Conservation (phyloP, 2,888 invertebrate genomes). For the Drosophila testacea region DNA sequence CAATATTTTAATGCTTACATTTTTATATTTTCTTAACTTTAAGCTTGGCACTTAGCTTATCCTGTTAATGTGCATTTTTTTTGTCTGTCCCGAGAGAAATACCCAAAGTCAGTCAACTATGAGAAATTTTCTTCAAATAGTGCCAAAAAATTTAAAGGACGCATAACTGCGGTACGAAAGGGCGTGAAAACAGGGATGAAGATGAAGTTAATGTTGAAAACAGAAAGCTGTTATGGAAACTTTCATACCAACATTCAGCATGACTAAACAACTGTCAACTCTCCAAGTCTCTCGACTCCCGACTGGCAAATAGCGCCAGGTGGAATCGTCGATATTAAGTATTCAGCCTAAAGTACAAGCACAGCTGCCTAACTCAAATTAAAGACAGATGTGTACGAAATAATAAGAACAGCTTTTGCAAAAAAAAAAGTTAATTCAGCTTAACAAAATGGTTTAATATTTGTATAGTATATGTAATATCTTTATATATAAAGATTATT, state of each 20-base stretch:
- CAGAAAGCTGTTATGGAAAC: conserved; percentile 26
- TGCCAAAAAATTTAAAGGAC: conserved; percentile 33
- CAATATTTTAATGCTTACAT: too few relatives aligned
- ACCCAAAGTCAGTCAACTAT: conserved; percentile 29
- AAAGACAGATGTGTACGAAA: too few relatives aligned
- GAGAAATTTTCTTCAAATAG: conserved; percentile 10
- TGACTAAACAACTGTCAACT: conserved; percentile 51
- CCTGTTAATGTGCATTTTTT: neutral
- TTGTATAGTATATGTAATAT: too few relatives aligned
- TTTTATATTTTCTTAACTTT: too few relatives aligned
- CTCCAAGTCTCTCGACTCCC: conserved; percentile 8
- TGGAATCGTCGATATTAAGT: conserved; percentile 22
- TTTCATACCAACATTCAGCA: conserved; percentile 38
- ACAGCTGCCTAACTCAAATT: conserved; percentile 13
- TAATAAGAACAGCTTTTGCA: too few relatives aligned
- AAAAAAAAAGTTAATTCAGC: too few relatives aligned
- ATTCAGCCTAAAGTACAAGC: conserved; percentile 15
- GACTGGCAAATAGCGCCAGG: conserved; percentile 13
- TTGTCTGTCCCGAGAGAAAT: conserved; percentile 11
- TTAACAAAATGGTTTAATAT: too few relatives aligned
- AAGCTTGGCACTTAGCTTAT: too few relatives aligned
- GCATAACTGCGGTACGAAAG: neutral
- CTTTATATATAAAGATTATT: too few relatives aligned
- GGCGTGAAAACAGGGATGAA: neutral
- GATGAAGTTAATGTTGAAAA: neutral